These are phyloP conservation scores for Xiphias gladius DNA, from an alignment of 2,113 vertebrate genomes.

Conservation along the genomic window DNA sequence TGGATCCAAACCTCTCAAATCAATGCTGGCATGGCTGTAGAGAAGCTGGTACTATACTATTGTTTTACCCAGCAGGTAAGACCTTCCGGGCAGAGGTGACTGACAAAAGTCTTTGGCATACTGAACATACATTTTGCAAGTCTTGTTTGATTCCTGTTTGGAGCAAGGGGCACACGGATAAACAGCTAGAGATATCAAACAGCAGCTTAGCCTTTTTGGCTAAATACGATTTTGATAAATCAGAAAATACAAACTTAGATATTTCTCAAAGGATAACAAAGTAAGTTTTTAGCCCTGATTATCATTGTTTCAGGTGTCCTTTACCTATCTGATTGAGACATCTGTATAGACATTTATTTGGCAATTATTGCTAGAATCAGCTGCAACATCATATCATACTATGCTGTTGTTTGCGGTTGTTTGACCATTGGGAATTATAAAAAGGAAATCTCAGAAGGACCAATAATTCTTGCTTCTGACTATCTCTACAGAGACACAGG, in stretches of 20 bases:
- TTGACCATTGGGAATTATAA: not conserved
- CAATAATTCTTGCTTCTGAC: not conserved
- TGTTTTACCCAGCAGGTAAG: slow-evolving; percentile 11
- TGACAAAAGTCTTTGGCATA: slow-evolving; percentile 16
- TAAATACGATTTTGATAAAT: not conserved
- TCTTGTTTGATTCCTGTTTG: slow-evolving; percentile 14
- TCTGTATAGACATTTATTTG: not conserved
- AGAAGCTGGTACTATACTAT: not conserved
- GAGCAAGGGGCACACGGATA: not conserved
- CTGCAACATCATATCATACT: not conserved
- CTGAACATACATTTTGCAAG: not conserved
- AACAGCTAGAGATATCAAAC: not conserved
- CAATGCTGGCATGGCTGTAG: slow-evolving; percentile 10
- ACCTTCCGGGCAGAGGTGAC: slow-evolving; percentile 19
- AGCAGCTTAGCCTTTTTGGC: not conserved
- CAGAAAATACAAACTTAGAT: not conserved
- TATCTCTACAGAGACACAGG: not conserved
- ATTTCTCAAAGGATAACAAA: not conserved
- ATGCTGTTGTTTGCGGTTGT: not conserved
- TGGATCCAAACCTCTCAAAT: slow-evolving; percentile 15
- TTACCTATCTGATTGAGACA: not conserved
- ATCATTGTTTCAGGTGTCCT: not conserved
- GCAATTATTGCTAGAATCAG: not conserved
- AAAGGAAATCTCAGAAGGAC: not conserved
- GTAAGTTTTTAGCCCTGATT: not conserved